phyloP scores from a whole-genome alignment of 1,140 invertebrate genomes.

The Harlomillsia oculata region DNA sequence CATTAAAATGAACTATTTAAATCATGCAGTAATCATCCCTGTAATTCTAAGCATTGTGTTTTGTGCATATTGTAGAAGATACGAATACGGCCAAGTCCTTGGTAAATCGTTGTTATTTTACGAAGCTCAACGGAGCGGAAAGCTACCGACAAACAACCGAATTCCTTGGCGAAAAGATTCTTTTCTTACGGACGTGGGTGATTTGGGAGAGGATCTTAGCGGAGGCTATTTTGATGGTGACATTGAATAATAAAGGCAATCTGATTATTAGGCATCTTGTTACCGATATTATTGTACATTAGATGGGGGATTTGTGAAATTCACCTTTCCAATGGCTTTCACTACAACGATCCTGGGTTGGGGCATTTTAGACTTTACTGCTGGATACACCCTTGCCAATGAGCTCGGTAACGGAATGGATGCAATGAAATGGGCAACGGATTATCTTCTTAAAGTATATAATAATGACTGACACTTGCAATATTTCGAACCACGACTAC shows the following conservation, averaged over 20 bases:
- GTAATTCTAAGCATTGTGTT: no score
- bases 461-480: neutral
- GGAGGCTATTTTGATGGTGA: constrained; percentile 44
- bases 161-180: constrained; percentile 40
- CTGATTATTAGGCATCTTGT: neutral
- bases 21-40: no score
- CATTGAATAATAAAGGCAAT: neutral
- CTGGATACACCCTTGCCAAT: constrained; percentile 45
- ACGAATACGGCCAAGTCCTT: constrained; percentile 37
- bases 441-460: constrained; percentile 35
- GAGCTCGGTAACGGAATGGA: constrained; percentile 43
- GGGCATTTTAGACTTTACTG: constrained; percentile 48
- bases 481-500: neutral
- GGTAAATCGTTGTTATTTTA: constrained; percentile 42
- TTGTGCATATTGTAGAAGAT: no score
- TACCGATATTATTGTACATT: neutral
- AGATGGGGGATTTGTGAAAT: constrained; percentile 58
- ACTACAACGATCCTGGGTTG: constrained; percentile 51
- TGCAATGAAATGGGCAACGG: constrained; percentile 51
- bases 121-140: constrained; percentile 41
- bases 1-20: no score
- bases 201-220: constrained; percentile 39
- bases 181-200: constrained; percentile 38
- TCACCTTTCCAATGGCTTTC: constrained; percentile 54
- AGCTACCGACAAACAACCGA: constrained; percentile 39